These are phyloP conservation scores for Corvus moneduloides DNA, from an alignment of 2,113 vertebrate species.

Conservation along the genomic window DNA sequence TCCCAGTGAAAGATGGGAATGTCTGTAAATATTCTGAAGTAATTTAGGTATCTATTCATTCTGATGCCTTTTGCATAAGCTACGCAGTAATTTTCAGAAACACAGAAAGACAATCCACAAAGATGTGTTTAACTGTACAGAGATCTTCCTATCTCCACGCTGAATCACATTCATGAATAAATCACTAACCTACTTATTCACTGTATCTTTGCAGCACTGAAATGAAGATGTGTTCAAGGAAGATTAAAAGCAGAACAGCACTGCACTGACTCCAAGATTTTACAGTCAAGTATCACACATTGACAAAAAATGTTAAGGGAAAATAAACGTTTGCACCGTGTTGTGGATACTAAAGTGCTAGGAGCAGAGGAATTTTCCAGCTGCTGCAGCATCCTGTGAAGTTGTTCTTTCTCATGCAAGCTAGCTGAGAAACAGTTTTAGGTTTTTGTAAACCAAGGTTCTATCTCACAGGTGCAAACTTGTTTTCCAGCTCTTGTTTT, in stretches of 20 bases:
- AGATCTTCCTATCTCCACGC: not conserved
- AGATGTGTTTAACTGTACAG: not conserved
- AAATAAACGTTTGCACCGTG: not conserved
- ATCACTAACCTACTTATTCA: not conserved
- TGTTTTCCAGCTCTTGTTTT: too few relatives aligned
- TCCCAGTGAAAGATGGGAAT: not conserved
- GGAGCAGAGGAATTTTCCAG: too few relatives aligned
- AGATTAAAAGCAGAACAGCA: not conserved
- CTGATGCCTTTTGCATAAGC: not conserved
- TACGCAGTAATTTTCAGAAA: not conserved
- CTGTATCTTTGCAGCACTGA: conserved; percentile 23
- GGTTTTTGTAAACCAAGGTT: too few relatives aligned
- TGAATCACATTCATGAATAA: not conserved
- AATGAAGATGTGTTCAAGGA: not conserved
- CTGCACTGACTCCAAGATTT: not conserved
- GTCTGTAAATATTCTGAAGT: not conserved
- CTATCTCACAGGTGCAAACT: too few relatives aligned
- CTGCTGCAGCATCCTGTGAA: too few relatives aligned
- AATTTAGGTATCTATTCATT: not conserved
- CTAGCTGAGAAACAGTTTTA: too few relatives aligned
- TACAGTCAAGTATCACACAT: not conserved
- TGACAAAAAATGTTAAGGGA: not conserved
- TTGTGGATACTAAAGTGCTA: too few relatives aligned
- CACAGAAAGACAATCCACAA: not conserved
- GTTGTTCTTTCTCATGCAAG: too few relatives aligned